Conservation (phyloP, 2,797 vertebrate genomes). For the Sebastiscus tertius region DNA sequence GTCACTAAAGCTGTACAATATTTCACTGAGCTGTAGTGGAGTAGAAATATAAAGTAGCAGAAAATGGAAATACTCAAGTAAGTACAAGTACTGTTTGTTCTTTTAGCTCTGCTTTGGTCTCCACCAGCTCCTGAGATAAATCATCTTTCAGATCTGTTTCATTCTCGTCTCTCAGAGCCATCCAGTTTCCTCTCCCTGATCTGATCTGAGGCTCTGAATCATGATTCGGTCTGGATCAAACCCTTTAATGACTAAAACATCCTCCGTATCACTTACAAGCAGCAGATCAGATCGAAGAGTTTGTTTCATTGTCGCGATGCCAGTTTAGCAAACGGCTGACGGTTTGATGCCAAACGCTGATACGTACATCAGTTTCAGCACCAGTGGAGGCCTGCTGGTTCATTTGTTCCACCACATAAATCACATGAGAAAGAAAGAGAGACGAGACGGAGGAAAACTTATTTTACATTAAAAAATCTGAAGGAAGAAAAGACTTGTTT, state of each 20-base stretch:
- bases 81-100: no score
- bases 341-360: constrained; percentile 10
- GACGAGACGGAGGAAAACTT: neutral
- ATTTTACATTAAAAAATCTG: neutral
- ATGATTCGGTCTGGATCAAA: neutral
- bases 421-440: neutral
- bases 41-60: no score
- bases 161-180: neutral
- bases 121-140: neutral
- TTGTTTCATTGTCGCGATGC: neutral
- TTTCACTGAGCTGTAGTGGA: no score
- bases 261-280: neutral
- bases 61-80: no score
- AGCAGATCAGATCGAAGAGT: neutral
- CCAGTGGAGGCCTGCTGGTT: neutral
- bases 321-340: neutral
- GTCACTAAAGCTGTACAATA: no score
- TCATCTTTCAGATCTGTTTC: neutral
- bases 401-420: constrained; percentile 4
- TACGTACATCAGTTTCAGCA: neutral
- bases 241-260: constrained; percentile 43
- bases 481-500: no score
- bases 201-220: neutral
- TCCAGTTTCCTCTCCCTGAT: neutral
- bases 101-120: neutral